Percentiles rank a stretch among this genome's conserved stretches.
These are phyloP conservation scores for Rhagoletis pomonella DNA, from an alignment of 1,140 invertebrate species.

Conservation along the genomic window DNA sequence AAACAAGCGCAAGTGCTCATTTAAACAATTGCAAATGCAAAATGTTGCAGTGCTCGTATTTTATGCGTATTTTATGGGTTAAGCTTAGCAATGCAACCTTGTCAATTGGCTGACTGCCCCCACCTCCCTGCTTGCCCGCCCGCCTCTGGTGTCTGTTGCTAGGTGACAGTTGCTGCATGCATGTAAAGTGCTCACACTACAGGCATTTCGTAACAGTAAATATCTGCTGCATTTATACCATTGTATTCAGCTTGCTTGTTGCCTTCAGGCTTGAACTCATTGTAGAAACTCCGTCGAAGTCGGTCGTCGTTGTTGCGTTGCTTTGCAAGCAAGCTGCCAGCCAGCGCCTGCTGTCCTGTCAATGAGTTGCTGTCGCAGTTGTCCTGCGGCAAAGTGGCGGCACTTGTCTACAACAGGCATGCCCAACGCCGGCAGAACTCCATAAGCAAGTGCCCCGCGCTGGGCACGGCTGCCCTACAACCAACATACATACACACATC, in stretches of 20 bases:
- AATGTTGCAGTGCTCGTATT: constrained; percentile 45
- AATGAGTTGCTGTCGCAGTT: constrained; percentile 36
- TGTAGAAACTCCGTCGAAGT: background rate
- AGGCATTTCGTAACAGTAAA: background rate
- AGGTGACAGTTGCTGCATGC: constrained; percentile 27
- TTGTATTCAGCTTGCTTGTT: background rate
- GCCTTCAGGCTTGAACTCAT: constrained; percentile 19
- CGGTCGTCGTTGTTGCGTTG: too few species aligned
- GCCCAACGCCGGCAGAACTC: too few species aligned
- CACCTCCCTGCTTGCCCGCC: background rate
- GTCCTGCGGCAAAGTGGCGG: constrained; percentile 44
- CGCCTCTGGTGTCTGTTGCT: background rate
- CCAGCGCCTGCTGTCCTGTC: background rate
- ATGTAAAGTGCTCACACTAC: too few species aligned
- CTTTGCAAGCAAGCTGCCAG: background rate
- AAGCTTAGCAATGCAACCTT: constrained; percentile 15
- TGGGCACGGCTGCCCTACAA: background rate
- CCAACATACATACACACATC: background rate
- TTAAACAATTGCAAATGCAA: constrained; percentile 3
- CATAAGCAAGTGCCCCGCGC: too few species aligned
- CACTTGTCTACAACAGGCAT: background rate
- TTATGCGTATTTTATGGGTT: constrained; percentile 32
- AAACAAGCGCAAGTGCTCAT: background rate
- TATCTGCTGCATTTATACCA: background rate
- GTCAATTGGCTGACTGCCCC: background rate